Conservation (phyloP, 2,113 vertebrate genomes). For the Marmota flaviventris region DNA sequence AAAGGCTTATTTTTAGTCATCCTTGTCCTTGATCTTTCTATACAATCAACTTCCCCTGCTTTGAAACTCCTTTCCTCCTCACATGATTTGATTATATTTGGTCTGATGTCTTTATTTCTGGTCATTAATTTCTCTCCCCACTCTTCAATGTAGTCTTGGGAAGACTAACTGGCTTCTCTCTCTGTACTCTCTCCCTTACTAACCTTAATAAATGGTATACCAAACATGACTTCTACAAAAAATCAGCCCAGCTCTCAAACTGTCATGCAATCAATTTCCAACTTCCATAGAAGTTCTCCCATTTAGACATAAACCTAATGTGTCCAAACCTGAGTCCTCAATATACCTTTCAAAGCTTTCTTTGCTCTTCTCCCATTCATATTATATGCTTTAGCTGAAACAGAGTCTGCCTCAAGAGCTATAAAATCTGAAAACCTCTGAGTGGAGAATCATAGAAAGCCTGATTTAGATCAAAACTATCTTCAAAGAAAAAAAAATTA, state of each 20-base stretch:
- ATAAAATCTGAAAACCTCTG: not conserved
- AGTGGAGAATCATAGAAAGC: too few species aligned
- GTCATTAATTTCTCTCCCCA: not conserved
- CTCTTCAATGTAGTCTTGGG: not conserved
- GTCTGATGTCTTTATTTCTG: constrained; percentile 43
- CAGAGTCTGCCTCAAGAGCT: not conserved
- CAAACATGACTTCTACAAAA: not conserved
- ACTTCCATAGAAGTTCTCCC: not conserved
- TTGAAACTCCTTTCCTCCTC: constrained; percentile 21
- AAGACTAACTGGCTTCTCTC: not conserved
- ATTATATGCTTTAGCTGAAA: not conserved
- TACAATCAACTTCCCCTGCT: constrained; percentile 59
- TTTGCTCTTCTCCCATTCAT: not conserved
- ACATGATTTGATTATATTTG: constrained; percentile 49
- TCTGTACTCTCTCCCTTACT: not conserved
- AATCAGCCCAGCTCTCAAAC: not conserved
- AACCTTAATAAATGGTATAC: not conserved
- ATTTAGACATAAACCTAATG: not conserved
- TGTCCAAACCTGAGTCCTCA: not conserved
- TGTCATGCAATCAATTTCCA: not conserved
- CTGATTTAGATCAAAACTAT: constrained; percentile 3
- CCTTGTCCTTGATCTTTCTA: constrained; percentile 68
- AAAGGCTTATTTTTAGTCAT: constrained; percentile 64
- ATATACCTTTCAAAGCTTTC: not conserved
- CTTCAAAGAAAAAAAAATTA: not conserved